Evolutionary conservation across 2,888 invertebrate genomes (phyloP), one percentile per base, ranked within the genome.

Genomic region (Drosophila eohydei): DNA sequence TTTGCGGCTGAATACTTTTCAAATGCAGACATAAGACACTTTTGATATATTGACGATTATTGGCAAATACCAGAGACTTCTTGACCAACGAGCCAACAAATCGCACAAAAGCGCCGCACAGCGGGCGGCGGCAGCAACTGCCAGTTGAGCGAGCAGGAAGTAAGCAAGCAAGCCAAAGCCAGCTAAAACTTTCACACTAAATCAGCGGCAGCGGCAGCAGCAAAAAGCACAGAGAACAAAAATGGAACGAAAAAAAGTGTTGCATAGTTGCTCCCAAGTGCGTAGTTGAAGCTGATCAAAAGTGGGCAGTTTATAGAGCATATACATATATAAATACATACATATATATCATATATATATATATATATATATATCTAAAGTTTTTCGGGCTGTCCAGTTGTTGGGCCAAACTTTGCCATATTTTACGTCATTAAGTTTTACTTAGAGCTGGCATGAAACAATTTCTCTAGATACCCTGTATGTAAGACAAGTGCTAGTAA

Each of bases 31-130:
- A 57, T 21, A 46, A 64, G 72, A 59, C 67, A 80, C 71, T 86
- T 86, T 73, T 88, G 84, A 88, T 86, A 81, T 90, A 86, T 90
- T 83, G 81, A 83, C 64, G 75, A 76, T 74, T 88, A 85, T 90
- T 89, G 82, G 90, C 86, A 80, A 85, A 83, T 65, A 57, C 67
- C 67, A 43, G 63, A 54, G 65, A 74, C 64, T 65, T 73, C 61
- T 71, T 78, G 81, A 83, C 85, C 89, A 71, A 62, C 64, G 68
- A 83, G 65, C 68, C 84, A 74, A 81, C 68, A 82, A 74, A 83
- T 78, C 50, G 63, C 50, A 78, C 68, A 66, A 79, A 77, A 66
- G 78, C 62, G 64, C 48, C 52, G 30, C 66, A 50, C 78, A 79
- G 62, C 67, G 44, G 80, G 80, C 75, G 60, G 62, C 41, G 40